Base-by-base conservation (phyloP, 2,797 vertebrate genomes). In the Propithecus deckenii region DNA sequence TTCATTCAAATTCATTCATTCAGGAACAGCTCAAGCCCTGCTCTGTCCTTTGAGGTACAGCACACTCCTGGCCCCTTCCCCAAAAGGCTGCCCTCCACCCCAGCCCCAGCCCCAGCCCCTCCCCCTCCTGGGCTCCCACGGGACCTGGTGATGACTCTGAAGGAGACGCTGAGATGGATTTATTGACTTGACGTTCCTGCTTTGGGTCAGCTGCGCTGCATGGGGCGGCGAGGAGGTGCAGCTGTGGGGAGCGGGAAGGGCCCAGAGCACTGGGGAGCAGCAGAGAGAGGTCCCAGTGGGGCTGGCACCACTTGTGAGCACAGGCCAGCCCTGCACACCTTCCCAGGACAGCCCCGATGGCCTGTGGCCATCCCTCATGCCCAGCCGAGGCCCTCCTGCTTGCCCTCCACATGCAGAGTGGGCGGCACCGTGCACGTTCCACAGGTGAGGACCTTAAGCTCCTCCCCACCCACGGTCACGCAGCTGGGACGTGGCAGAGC, bases 121-220 rank as follows among this genome's bases (percentile, higher is more conserved):
- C 43, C 32, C 13, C 0, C 1, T 13, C 18, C 89, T 23, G 11
- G 11, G 38, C 22, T n/a, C 25, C 43, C 63, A 3, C 2, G 8
- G 35, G 81, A 43, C 78, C 41, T 76, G 91, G 20, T 7, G 59
- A 71, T 1, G 7, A 89, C 88, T 23, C 50, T 0, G 79, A 55
- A 25, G 74, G 72, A 43, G 83, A 43, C 71, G 32, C 72, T 46
- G 32, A 43, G 30, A 48, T 17, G 28, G 69, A 28, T 97, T 97
- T 97, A 98, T 95, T 97, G 89, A 85, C 0, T 94, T 97, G 89
- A 85, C 0, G 2, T 32, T 76, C 71, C 91, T 74, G 59, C 38
- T 95, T 86, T 35, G 74, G 71, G 75, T 41, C 25, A 61, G 52
- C 71, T 13, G 7, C 1, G 1, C 71, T 13, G 7, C 1, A 1